Evolutionary conservation across 2,888 invertebrate species (phyloP), one percentile per base, ranked within the genome.

Genomic region (Drosophila neotestacea): DNA sequence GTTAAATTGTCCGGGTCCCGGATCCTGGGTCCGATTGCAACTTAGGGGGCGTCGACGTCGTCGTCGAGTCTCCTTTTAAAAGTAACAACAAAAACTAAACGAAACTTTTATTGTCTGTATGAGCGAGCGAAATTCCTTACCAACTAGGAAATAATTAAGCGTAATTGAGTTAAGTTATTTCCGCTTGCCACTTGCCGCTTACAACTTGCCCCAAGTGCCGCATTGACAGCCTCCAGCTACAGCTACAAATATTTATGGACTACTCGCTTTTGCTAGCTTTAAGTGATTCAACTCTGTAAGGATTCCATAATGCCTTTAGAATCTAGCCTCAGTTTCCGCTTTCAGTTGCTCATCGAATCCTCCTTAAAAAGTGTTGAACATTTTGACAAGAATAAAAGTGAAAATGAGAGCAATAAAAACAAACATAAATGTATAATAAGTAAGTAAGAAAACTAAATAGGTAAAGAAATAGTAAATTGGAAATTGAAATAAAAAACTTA

Each of bases 161-260:
- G 81, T 87, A 87, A 87, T 87, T 87, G 90, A 87, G 87, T 87
- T 89, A 86, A 89, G 90, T 83, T 90, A 88, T 86, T 85, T 89
- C 85, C 85, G 65, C 62, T 69, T 73, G 50, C 50, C 34, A 11
- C 48, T 48, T 48, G 22, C 51, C 13, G 30, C 47, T 52, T 46
- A 30, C 47, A 47, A 38, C 44, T 39, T 16, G 28, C 28, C 62
- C 39, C 54, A 62, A 32, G 44, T 63, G 42, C 16, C 62, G 36
- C 22, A 51, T 11, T 4, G 46, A 10, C 44, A 1, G 27, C 34
- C 13, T 16, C 16, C 28, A 46, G 13, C 50, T 46, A 11, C 36
- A 47, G 51, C 30, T 54, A 55, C 66, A 11, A 44, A 27, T 10
- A 10, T 22, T 22, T 32, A 32, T 32, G 4, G 10, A 10, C 36